These are phyloP conservation scores for Leptinotarsa rubiginosa DNA, from an alignment of 2,888 invertebrate species.

Conservation along the genomic window DNA sequence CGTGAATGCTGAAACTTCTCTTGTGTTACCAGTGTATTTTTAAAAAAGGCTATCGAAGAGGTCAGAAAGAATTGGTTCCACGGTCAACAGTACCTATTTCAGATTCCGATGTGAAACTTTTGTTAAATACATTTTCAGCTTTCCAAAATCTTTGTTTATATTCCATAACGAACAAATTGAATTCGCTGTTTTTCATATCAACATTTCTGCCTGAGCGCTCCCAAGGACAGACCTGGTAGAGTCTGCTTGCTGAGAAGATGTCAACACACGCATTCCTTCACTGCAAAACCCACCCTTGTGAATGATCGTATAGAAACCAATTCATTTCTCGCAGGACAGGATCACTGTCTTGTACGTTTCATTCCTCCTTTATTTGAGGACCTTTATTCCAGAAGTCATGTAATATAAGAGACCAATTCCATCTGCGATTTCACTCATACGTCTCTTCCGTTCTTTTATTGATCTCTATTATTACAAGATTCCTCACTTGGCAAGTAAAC, in stretches of 20 bases:
- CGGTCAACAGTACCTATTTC: too few relatives aligned
- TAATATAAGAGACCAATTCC: conserved; percentile 19
- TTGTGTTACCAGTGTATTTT: too few relatives aligned
- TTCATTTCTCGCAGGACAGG: neutral
- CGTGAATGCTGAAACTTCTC: too few relatives aligned
- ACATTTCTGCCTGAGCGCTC: neutral
- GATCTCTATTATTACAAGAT: conserved; percentile 21
- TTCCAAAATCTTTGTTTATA: too few relatives aligned
- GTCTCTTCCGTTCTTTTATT: conserved; percentile 22
- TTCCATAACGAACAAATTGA: too few relatives aligned
- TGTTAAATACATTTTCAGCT: too few relatives aligned
- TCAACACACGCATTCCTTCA: neutral
- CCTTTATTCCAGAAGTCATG: conserved; percentile 20
- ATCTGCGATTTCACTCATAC: conserved; percentile 17
- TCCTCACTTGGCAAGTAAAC: conserved; percentile 10
- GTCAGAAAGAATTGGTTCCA: too few relatives aligned
- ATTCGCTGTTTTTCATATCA: neutral
- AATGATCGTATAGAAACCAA: neutral
- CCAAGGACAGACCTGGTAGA: neutral
- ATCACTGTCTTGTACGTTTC: neutral
- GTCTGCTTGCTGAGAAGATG: neutral
- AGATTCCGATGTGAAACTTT: too few relatives aligned
- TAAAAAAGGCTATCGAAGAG: too few relatives aligned
- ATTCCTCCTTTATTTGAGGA: neutral
- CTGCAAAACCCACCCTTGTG: neutral